These are phyloP conservation scores for Leptopilina boulardi DNA, from an alignment of 1,140 invertebrate genomes.

Conservation along the genomic window DNA sequence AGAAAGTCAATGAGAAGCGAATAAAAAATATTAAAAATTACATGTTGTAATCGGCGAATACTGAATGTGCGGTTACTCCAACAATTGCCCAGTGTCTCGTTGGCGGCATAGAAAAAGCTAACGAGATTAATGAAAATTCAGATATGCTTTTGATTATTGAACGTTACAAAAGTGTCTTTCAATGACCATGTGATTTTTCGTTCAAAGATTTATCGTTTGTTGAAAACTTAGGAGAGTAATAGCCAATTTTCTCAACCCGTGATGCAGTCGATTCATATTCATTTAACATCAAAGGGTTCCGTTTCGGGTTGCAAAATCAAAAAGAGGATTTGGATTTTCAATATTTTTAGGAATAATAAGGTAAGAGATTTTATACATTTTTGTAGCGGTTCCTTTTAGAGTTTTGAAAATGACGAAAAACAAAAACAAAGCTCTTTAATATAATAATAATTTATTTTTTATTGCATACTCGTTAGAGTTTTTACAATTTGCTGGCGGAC, in stretches of 20 bases:
- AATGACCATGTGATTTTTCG: slow-evolving; percentile 93
- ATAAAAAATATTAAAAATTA: slow-evolving; percentile 95
- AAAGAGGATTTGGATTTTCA: slow-evolving; percentile 91
- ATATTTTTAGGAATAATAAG: slow-evolving; percentile 96
- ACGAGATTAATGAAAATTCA: slow-evolving; percentile 93
- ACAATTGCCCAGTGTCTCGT: slow-evolving; percentile 97
- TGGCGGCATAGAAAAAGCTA: slow-evolving; percentile 93
- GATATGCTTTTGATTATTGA: slow-evolving; percentile 94
- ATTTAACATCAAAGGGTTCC: slow-evolving; percentile 90
- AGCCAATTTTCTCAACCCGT: slow-evolving; percentile 70
- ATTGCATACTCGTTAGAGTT: too few species aligned
- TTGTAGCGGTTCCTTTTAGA: too few species aligned
- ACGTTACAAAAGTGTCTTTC: slow-evolving; percentile 95
- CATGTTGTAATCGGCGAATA: slow-evolving; percentile 91
- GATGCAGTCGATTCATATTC: slow-evolving; percentile 77
- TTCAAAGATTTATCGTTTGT: slow-evolving; percentile 91
- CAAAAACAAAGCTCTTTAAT: too few species aligned
- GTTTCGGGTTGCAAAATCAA: slow-evolving; percentile 89
- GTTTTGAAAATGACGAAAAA: too few species aligned
- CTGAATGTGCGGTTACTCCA: slow-evolving; percentile 94
- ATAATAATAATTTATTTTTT: too few species aligned
- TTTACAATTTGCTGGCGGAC: too few species aligned
- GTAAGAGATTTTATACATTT: slow-evolving; percentile 76
- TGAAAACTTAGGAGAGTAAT: slow-evolving; percentile 77
- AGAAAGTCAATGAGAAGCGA: slow-evolving; percentile 96